Base-by-base conservation (phyloP, 2,797 vertebrate species). In the Sebastes reedi region DNA sequence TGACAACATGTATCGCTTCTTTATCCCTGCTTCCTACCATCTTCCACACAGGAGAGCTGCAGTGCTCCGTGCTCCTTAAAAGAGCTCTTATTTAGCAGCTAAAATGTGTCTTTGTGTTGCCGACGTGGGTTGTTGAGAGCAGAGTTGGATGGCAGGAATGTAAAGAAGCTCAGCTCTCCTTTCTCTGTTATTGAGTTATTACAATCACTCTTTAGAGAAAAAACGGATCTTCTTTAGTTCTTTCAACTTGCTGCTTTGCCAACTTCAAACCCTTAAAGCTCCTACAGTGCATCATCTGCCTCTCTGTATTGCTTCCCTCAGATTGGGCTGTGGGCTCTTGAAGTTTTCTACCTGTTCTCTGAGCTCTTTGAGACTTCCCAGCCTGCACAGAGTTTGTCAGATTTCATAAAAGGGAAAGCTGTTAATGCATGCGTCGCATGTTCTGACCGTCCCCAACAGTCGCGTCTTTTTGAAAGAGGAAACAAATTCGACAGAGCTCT, bases 201-300 rank as follows among this genome's bases (percentile, higher is more conserved):
- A 90, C 93, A 88, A 94, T 89, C 88, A 90, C 90, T 92, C 94
- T 95, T 94, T 92, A 93, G 89, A 90, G 95, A 95, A 92, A 95
- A 94, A 89, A 94, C 42, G 89, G 94, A 92, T 85, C 84, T 84
- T 85, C 92, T 93, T 93, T 89, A 95, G 93, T 94, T 94, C 94
- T 96, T 96, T 95, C 93, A 95, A 94, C 90, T 93, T 89, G 88
- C 94, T 89, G 91, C 95, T 95, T 94, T 92, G 94, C 92, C 81
- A 93, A 95, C 95, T 91, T 94, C 91, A 92, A 93, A 92, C 84
- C 89, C 79, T 85, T 83, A 87, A 87, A 92, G 89, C 87, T 92
- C 79, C 86, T 72, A 83, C 81, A 78, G 89, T 82, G 87, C 87
- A 90, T 92, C 89, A 79, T 89, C 79, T 87, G 87, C 80, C 78